Conservation (phyloP, 2,113 vertebrate genomes). For the Apaloderma vittatum region DNA sequence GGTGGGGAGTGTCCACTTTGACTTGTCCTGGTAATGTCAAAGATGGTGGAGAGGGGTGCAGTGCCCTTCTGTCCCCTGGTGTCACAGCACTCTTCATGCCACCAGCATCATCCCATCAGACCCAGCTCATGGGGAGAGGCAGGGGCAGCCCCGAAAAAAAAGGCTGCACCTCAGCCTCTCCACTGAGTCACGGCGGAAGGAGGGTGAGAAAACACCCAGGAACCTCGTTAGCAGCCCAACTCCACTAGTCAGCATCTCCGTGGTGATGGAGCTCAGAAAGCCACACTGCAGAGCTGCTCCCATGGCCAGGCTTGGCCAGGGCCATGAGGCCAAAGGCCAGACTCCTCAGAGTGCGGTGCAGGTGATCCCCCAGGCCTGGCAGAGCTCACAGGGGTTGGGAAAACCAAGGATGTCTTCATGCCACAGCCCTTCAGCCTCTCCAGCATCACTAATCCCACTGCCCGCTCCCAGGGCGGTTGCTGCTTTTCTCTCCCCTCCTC, state of each 20-base stretch:
- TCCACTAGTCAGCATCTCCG: background rate
- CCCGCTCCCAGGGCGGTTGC: accelerated
- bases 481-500: background rate
- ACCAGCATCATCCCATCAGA: accelerated
- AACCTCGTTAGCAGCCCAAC: background rate
- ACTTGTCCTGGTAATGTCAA: background rate
- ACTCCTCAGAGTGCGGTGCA: accelerated
- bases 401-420: background rate
- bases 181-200: accelerated
- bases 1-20: background rate
- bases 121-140: too few species aligned
- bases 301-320: accelerated
- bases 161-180: background rate
- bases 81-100: background rate
- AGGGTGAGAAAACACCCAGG: background rate
- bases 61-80: background rate
- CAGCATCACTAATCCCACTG: background rate
- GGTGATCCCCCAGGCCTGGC: background rate
- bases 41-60: background rate
- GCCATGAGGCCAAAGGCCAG: background rate
- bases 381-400: background rate
- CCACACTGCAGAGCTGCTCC: background rate
- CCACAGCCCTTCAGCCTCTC: background rate
- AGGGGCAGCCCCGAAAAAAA: background rate
- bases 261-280: background rate